Evolutionary conservation across 1,140 invertebrate species (phyloP).

Genomic region (Oncopodura yosiiana): DNA sequence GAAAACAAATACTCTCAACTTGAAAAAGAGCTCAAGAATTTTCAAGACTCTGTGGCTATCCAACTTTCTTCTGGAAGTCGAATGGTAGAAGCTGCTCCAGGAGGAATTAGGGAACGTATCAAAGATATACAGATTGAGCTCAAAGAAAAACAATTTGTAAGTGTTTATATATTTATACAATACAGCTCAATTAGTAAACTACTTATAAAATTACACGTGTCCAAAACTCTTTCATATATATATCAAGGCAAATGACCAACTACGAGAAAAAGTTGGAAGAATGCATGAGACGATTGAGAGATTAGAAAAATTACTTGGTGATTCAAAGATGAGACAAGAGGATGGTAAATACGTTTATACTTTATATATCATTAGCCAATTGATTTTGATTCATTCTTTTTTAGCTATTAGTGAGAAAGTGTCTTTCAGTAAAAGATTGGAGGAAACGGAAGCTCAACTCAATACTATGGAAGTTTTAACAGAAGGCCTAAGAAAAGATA

Average conservation of each 20-base stretch:
- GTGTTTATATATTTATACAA: too few relatives aligned
- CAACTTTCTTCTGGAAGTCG: constrained; percentile 54
- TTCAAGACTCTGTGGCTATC: constrained; percentile 58
- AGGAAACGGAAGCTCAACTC: constrained; percentile 61
- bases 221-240: too few relatives aligned
- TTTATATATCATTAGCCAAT: not conserved
- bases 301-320: constrained; percentile 37
- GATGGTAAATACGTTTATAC: too few relatives aligned
- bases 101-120: constrained; percentile 62
- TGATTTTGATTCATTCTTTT: constrained; percentile 50
- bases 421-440: constrained; percentile 51
- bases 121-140: constrained; percentile 61
- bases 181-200: too few relatives aligned
- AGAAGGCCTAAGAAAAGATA: constrained; percentile 57
- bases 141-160: constrained; percentile 61
- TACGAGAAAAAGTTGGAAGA: constrained; percentile 33
- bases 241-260: constrained; percentile 33
- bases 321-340: constrained; percentile 29
- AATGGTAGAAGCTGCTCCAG: constrained; percentile 63
- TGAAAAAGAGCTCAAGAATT: constrained; percentile 56
- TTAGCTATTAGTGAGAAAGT: constrained; percentile 58
- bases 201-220: too few relatives aligned
- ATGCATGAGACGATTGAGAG: constrained; percentile 39
- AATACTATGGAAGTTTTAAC: constrained; percentile 51
- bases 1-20: constrained; percentile 33